phyloP scores from a whole-genome alignment of 2,888 invertebrate species.

The Piscicola geometra region DNA sequence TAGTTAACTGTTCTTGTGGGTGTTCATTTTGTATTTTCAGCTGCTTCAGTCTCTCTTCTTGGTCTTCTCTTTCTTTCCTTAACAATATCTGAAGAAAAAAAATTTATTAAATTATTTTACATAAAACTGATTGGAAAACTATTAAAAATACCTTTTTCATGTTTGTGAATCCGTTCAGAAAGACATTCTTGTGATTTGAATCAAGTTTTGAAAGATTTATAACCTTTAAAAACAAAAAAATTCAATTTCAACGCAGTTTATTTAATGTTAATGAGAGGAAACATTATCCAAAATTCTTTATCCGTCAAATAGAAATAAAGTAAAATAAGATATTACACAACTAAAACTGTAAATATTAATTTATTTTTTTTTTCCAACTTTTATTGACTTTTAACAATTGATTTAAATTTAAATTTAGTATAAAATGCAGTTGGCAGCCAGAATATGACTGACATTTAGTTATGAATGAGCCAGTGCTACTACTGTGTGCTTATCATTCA shows the following conservation, averaged over 20 bases:
- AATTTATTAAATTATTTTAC: background rate
- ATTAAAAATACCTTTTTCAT: background rate
- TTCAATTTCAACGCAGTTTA: too few relatives aligned
- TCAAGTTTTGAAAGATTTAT: too few relatives aligned
- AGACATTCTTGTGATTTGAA: background rate
- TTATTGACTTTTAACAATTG: too few relatives aligned
- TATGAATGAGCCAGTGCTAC: background rate
- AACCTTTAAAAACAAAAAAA: too few relatives aligned
- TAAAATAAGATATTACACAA: too few relatives aligned
- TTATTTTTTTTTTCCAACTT: too few relatives aligned
- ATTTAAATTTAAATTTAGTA: too few relatives aligned
- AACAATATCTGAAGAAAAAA: background rate
- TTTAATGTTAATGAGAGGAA: too few relatives aligned
- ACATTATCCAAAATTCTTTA: too few relatives aligned
- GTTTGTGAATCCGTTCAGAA: background rate
- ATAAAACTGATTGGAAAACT: background rate
- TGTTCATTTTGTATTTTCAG: background rate
- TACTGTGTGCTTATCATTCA: background rate
- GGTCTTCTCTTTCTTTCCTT: background rate
- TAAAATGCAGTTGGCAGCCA: background rate
- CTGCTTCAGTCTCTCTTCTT: background rate
- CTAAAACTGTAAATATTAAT: too few relatives aligned
- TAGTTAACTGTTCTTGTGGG: background rate
- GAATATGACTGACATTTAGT: background rate
- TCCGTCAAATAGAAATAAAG: too few relatives aligned